Evolutionary conservation across 1,140 invertebrate genomes (phyloP).

Genomic region (Heterodera schachtii): DNA sequence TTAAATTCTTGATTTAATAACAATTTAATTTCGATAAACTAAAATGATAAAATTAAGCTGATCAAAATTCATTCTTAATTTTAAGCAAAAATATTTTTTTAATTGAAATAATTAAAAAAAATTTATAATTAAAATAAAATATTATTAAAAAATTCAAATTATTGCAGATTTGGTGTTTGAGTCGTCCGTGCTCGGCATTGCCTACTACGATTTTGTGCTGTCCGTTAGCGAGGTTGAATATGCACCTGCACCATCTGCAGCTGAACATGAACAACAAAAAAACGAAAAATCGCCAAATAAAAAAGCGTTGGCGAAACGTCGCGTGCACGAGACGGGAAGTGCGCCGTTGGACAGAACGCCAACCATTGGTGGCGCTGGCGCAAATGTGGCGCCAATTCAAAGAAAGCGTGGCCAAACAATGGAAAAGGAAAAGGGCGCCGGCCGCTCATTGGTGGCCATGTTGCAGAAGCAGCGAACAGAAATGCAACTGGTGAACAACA

Average conservation of each 20-base stretch:
- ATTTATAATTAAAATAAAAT: too few species aligned
- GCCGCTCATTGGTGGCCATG: background rate
- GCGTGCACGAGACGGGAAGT: constrained; percentile 2
- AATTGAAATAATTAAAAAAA: too few species aligned
- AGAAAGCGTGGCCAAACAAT: constrained; percentile 1
- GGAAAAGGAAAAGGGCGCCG: too few species aligned
- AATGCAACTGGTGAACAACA: background rate
- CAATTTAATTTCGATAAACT: too few species aligned
- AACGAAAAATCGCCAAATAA: background rate
- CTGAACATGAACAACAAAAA: too few species aligned
- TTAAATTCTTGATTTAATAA: too few species aligned
- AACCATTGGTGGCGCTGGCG: background rate
- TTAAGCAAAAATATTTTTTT: too few species aligned
- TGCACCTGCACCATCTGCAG: too few species aligned
- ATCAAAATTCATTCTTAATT: too few species aligned
- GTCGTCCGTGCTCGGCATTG: constrained; percentile 36
- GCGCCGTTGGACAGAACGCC: background rate
- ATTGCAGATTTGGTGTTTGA: constrained; percentile 27
- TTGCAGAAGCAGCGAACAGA: background rate
- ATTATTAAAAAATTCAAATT: background rate
- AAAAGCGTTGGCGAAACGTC: background rate
- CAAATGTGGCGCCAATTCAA: background rate
- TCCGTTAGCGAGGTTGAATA: constrained; percentile 38
- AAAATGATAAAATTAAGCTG: too few species aligned
- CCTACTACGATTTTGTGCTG: constrained; percentile 57